Base-by-base conservation (phyloP, 2,113 vertebrate species). In the Alethe diademata region DNA sequence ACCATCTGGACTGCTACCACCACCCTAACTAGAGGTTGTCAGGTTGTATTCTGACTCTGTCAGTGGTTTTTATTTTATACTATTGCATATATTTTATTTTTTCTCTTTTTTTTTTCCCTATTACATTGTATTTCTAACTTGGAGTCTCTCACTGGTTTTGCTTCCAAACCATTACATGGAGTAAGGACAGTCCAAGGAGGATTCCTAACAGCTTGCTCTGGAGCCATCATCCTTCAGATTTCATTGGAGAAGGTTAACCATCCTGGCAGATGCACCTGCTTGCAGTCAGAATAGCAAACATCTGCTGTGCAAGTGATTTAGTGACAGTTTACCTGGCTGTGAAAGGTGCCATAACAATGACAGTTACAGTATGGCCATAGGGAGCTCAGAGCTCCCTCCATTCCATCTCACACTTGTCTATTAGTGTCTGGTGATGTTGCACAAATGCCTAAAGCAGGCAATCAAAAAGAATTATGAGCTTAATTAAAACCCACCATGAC, bases 401-500 rank as follows among this genome's bases (percentile, higher is more conserved):
- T 54, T 64, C 56, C 60, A 43, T 80, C 64, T 88, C 67, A 73
- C 33, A 33, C 35, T 90, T 66, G 47, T 76, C 89, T 83, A 1
- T 80, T 62, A 64, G 56, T 70, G 51, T 58, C 88, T 78, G 67
- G 42, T 74, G 69, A 80, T 71, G 62, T 51, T 78, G 47, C 53
- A 89, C 53, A 87, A 60, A 92, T 87, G 51, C 73, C 48, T 65
- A 48, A 40, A 78, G 35, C 5, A 17, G 42, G 38, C 50, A 88
- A 92, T 86, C 38, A 66, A 31, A 88, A 83, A 93, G 88, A 94
- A 78, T 94, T 58, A 90, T 58, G 82, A 35, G 35, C 76, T 90
- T 88, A 90, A 97, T 94, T 95, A 92, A 90, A 95, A 90, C 50
- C 26, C 58, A 76, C 67, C 42, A 6, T 43, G 82, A 79, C 35